Conservation (phyloP, 2,797 vertebrate genomes). For the Allobates femoralis region DNA sequence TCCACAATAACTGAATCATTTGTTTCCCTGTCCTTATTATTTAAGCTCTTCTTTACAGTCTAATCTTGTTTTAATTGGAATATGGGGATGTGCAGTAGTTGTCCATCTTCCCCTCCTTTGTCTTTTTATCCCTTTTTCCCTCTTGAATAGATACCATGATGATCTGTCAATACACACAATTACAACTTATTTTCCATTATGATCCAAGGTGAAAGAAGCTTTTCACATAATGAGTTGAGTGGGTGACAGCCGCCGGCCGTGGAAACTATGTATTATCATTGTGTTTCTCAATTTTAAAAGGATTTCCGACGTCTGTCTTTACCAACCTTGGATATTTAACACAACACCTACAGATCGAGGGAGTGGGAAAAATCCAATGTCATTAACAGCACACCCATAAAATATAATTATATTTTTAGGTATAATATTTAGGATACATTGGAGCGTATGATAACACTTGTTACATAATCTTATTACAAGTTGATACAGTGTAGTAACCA, state of each 20-base stretch:
- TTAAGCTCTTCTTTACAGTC: neutral
- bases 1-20: too few relatives aligned
- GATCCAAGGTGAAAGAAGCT: constrained; percentile 10
- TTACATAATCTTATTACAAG: neutral
- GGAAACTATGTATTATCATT: neutral
- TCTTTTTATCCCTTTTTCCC: neutral
- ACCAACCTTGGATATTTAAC: neutral
- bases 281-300: neutral
- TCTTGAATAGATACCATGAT: neutral
- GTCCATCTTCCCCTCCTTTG: neutral
- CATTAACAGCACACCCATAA: neutral
- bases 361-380: neutral
- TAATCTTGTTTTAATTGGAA: neutral
- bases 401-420: neutral
- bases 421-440: neutral
- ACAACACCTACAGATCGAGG: neutral
- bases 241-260: neutral
- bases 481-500: neutral
- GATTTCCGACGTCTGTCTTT: neutral
- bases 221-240: neutral
- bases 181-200: neutral
- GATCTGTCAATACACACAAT: neutral
- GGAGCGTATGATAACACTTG: neutral
- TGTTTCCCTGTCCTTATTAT: neutral
- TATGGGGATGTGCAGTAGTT: neutral